These are phyloP conservation scores for Atta colombica DNA, from an alignment of 1,140 invertebrate genomes.

Conservation along the genomic window DNA sequence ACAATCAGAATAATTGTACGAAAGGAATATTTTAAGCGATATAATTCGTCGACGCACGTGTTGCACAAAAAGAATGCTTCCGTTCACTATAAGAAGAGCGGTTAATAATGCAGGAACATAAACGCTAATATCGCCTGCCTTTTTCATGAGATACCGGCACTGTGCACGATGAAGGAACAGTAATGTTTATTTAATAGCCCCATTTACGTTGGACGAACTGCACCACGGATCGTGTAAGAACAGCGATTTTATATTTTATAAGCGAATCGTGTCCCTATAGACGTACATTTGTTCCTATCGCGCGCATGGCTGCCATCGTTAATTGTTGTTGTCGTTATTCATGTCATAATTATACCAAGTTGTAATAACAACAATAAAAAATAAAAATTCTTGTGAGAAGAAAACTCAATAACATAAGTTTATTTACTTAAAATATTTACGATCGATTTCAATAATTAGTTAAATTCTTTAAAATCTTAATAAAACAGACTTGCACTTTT, in stretches of 20 bases:
- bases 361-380: neutral
- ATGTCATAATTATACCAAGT: neutral
- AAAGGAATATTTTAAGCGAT: constrained; percentile 4
- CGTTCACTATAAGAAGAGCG: constrained; percentile 21
- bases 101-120: constrained; percentile 54
- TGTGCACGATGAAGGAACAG: constrained; percentile 55
- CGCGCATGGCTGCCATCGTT: neutral
- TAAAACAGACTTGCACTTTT: neutral
- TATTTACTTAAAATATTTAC: neutral
- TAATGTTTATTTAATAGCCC: constrained; percentile 65
- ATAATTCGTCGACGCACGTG: constrained; percentile 21
- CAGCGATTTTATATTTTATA: constrained; percentile 44
- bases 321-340: too few species aligned
- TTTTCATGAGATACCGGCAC: constrained; percentile 56
- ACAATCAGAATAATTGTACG: neutral
- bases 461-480: neutral
- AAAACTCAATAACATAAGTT: neutral
- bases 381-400: neutral
- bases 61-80: constrained; percentile 44
- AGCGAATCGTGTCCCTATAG: neutral
- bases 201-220: constrained; percentile 42
- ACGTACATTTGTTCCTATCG: neutral
- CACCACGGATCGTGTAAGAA: constrained; percentile 30
- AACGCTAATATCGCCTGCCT: constrained; percentile 58
- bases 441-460: neutral